Evolutionary conservation across 2,797 vertebrate species (phyloP), one percentile per base, ranked within the genome.

Genomic region (Spinus pinus): DNA sequence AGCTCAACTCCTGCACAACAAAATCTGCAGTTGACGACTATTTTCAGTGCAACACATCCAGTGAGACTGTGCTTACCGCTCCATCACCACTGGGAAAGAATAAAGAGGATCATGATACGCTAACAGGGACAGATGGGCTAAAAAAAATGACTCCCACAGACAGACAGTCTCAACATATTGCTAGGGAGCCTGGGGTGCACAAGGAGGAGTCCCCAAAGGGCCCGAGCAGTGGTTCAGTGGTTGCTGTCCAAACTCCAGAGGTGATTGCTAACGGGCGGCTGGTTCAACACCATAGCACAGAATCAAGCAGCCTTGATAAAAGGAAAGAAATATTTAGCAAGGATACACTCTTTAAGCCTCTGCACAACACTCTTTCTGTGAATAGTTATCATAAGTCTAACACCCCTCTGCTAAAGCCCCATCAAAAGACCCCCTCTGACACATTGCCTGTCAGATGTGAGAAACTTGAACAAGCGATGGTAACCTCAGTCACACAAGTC

Each of bases 251-350:
- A 30, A 90, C 97, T 33, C 97, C 98, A 5, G 99, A 99, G 90
- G 97, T 98, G 42, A 96, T 99, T 6, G 97, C 98, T 64, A 99
- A 99, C 0, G 99, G 99, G 85, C 98, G 98, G 84, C 98, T 98
- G 65, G 98, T 98, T 91, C 99, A 99, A 94, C 98, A 98, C 92
- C 98, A 99, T 37, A 96, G 98, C n/a, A 44, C 98, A 22, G 99
- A 99, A 93, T 98, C 98, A 37, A 98, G 98, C 97, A 98, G 98
- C 97, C 98, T 98, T 91, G 99, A 99, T 97, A 99, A 99, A 97
- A 98, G 98, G 96, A 98, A 99, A 98, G 99, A 99, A 97, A 98
- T 99, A 93, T 99, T 99, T 97, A 99, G 98, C 97, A 99, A 99
- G 97, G 99, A 99, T 96, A 99, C 99, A 4, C 98, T 99, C 74